Conservation (phyloP, 53 echinoderm and acorn worm species). For the Echinometra lucunter region DNA sequence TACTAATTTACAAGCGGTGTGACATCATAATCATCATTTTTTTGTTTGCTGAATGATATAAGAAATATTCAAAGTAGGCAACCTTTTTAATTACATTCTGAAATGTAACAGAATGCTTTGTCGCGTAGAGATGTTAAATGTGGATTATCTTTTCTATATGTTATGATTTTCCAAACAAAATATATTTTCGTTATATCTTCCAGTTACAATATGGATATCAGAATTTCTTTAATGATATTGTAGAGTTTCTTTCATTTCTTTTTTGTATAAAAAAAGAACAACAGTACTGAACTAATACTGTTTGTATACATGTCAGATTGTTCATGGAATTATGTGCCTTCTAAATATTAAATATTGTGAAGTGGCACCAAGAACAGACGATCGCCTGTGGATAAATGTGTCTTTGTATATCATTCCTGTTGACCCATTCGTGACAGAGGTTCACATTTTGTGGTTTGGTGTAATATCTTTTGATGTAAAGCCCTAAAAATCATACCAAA, state of each 20-base stretch:
- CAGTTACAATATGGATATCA: constrained; percentile 55
- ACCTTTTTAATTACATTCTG: constrained; percentile 27
- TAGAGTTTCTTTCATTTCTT: constrained; percentile 60
- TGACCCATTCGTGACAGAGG: too few species aligned
- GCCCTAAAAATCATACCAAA: too few species aligned
- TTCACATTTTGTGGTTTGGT: too few species aligned
- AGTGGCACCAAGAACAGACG: constrained; percentile 55
- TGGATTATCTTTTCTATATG: constrained; percentile 40
- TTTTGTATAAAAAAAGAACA: constrained; percentile 66
- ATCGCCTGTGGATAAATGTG: background rate
- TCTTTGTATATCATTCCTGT: too few species aligned
- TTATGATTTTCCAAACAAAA: constrained; percentile 58
- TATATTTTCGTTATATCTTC: constrained; percentile 72
- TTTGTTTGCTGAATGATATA: constrained; percentile 28
- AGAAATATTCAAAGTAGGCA: background rate
- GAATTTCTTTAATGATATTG: constrained; percentile 44
- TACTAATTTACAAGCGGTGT: background rate
- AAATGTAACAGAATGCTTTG: constrained; percentile 3
- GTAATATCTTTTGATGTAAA: too few species aligned
- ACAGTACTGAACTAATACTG: constrained; percentile 70
- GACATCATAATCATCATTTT: background rate
- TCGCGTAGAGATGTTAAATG: constrained; percentile 5
- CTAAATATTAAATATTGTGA: constrained; percentile 68
- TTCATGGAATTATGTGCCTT: constrained; percentile 69
- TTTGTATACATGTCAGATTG: constrained; percentile 69